These are phyloP conservation scores for Paradisaea rubra DNA, from an alignment of 2,113 vertebrate genomes.

Conservation along the genomic window DNA sequence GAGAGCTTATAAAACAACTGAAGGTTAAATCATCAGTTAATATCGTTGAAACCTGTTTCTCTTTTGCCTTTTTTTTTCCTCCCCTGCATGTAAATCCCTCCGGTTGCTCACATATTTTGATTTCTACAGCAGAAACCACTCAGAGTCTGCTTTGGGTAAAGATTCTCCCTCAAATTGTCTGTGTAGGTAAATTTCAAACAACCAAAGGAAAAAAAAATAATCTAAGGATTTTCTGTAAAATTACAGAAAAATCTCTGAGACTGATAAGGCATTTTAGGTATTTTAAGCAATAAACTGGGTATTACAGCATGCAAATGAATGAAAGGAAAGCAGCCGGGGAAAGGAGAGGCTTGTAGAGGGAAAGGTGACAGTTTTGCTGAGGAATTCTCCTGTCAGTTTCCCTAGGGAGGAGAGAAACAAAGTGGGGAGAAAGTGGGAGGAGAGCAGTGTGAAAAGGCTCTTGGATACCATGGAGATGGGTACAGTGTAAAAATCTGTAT, in stretches of 20 bases:
- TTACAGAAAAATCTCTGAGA: neutral
- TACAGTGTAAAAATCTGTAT: slow-evolving; percentile 59
- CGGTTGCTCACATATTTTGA: neutral
- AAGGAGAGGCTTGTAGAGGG: neutral
- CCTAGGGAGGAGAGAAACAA: slow-evolving; percentile 4
- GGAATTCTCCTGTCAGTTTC: slow-evolving; percentile 46
- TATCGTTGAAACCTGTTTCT: neutral
- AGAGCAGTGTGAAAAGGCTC: slow-evolving; percentile 44
- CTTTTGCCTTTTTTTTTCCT: neutral
- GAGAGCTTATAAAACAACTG: slow-evolving; percentile 7
- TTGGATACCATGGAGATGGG: slow-evolving; percentile 62
- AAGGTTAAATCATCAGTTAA: slow-evolving; percentile 31
- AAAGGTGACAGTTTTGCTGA: slow-evolving; percentile 31
- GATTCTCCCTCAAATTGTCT: neutral
- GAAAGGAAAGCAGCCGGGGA: neutral
- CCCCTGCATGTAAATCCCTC: neutral
- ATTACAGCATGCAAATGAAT: neutral
- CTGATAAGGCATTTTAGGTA: neutral
- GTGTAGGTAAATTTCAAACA: neutral
- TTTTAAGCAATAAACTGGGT: neutral
- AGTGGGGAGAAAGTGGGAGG: slow-evolving; percentile 57
- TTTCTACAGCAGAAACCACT: neutral
- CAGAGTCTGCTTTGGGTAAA: neutral
- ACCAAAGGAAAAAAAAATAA: neutral
- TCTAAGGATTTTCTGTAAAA: neutral